phyloP scores from a whole-genome alignment of 2,113 vertebrate genomes.

The Cinclus cinclus region DNA sequence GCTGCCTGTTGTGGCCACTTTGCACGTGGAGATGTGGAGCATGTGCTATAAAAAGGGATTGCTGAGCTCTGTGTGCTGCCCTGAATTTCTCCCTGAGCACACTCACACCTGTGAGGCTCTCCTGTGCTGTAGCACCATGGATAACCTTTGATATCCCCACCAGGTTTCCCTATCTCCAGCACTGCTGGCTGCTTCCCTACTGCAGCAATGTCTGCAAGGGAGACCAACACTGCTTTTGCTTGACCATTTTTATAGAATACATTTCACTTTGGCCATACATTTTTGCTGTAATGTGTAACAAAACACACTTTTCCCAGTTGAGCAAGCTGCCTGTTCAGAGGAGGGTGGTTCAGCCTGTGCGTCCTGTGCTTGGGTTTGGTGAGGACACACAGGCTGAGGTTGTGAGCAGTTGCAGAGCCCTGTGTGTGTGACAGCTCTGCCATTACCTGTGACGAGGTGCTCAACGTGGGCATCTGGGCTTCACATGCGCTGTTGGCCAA shows the following conservation, averaged over 20 bases:
- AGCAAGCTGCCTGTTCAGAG: background rate
- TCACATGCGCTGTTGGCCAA: background rate
- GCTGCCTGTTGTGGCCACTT: background rate
- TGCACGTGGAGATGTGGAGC: background rate
- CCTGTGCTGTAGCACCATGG: background rate
- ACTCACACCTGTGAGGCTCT: background rate
- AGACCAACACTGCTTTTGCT: background rate
- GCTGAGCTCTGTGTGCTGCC: no score
- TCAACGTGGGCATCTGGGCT: background rate
- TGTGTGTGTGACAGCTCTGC: background rate
- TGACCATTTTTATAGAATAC: background rate
- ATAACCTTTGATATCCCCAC: background rate
- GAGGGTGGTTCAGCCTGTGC: background rate
- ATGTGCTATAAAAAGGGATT: background rate
- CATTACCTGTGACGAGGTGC: background rate
- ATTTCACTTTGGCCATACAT: accelerated
- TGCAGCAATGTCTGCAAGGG: background rate
- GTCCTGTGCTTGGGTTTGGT: background rate
- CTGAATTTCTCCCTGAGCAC: background rate
- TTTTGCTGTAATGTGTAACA: background rate
- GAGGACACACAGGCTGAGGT: background rate
- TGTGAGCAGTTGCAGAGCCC: background rate
- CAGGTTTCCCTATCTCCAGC: background rate
- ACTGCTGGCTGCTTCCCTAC: background rate
- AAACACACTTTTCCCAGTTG: background rate